Evolutionary conservation across 2,888 invertebrate species (phyloP).

Genomic region (Aromia moschata): DNA sequence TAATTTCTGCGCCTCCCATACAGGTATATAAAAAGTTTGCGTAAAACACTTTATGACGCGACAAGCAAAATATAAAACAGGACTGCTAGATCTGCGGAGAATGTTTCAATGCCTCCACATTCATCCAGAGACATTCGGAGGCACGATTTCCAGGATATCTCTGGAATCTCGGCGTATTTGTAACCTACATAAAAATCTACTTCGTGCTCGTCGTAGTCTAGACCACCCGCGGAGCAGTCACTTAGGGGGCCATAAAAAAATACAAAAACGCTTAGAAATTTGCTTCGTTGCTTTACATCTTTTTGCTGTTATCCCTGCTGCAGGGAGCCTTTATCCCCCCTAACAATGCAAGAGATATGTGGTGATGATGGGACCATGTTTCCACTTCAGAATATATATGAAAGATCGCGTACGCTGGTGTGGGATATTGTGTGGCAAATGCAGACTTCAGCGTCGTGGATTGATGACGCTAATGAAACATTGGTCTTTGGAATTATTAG

Average conservation of each 20-base stretch:
- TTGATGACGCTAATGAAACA: too few species aligned
- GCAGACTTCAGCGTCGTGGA: too few species aligned
- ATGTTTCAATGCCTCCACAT: constrained; percentile 9
- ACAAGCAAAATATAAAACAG: background rate
- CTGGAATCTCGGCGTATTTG: constrained; percentile 50
- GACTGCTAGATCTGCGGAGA: background rate
- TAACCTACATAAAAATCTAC: constrained; percentile 45
- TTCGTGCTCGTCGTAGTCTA: constrained; percentile 46
- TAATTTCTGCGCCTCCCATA: too few species aligned
- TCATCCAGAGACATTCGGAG: constrained; percentile 39
- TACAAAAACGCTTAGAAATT: constrained; percentile 7
- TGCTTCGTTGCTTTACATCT: constrained; percentile 12
- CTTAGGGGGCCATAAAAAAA: constrained; percentile 10
- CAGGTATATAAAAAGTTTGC: too few species aligned
- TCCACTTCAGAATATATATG: too few species aligned
- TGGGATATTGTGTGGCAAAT: too few species aligned
- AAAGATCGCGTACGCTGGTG: too few species aligned
- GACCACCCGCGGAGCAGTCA: constrained; percentile 38
- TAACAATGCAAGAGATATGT: too few species aligned
- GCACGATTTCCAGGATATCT: constrained; percentile 42
- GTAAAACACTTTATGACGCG: background rate
- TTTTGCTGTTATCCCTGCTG: too few species aligned
- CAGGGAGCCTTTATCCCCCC: too few species aligned
- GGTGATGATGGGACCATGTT: too few species aligned
- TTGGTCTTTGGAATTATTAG: too few species aligned